phyloP scores from a whole-genome alignment of 2,888 invertebrate genomes.

The Chaitophorus viminalis region DNA sequence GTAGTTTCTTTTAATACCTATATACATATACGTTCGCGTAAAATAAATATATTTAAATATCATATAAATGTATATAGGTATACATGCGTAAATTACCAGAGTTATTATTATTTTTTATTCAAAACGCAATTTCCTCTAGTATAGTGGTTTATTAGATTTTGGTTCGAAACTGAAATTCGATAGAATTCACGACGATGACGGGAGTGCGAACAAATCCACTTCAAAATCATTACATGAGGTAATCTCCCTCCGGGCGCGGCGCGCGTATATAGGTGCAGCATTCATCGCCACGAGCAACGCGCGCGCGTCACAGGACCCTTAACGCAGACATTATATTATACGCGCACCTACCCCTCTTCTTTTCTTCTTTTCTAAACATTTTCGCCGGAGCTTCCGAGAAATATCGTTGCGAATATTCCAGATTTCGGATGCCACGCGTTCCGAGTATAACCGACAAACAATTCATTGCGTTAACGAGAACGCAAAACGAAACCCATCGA shows the following conservation, averaged over 20 bases:
- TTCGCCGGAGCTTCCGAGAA: not conserved
- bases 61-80: too few relatives aligned
- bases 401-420: not conserved
- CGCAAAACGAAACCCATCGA: constrained; percentile 18
- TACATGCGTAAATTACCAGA: not conserved
- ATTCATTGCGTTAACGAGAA: not conserved
- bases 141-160: constrained; percentile 18
- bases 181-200: not conserved
- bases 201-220: not conserved
- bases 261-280: not conserved
- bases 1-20: not conserved
- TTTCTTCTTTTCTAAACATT: constrained; percentile 21
- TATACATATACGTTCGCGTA: too few relatives aligned
- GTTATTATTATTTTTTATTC: constrained; percentile 11
- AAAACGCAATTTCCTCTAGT: constrained; percentile 35
- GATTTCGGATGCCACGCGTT: not conserved
- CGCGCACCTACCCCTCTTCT: not conserved
- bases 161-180: constrained; percentile 25
- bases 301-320: constrained; percentile 15
- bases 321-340: not conserved
- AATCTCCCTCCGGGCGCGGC: constrained; percentile 38
- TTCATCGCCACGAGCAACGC: constrained; percentile 22
- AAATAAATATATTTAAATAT: not conserved
- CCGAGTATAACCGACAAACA: not conserved
- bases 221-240: constrained; percentile 24